Evolutionary conservation across 2,113 vertebrate genomes (phyloP), one percentile per base, ranked within the genome.

Genomic region (Sander vitreus): DNA sequence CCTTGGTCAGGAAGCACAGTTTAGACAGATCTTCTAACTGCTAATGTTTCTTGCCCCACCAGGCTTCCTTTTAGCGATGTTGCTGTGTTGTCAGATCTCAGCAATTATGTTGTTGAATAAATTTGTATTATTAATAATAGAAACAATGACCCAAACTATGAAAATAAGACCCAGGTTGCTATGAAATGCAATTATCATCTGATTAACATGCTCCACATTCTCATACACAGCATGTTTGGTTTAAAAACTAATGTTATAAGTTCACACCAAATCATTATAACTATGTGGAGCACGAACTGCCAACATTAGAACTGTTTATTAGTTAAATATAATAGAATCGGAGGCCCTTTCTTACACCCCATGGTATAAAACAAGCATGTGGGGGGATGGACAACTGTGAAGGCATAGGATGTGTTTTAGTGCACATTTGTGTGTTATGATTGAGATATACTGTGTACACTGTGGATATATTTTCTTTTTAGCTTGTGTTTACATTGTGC

Each of bases 401-500:
- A 76, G 66, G 65, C 66, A 55, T 57, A 66, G 47, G 11, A 47
- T 3, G 10, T 53, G 51, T 87, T 85, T 70, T 50, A 78, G 50
- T 43, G 23, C 19, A 60, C 76, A 12, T 65, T 33, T 1, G 43
- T 25, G 68, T 84, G 78, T 87, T 86, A 65, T 85, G 77, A 80
- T n/a, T 55, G 21, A 77, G 64, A 57, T 50, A 27, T 19, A 36
- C 14, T 83, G 51, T 63, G 14, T 59, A 77, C 72, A 23, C 54
- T 23, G 0, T 16, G 48, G 21, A 45, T 78, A 13, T 60, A 62
- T 75, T 83, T 81, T 73, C 54, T 73, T 55, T 60, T 33, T 30
- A 70, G 60, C 72, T 39, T 4, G 0, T 30, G 87, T 87, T 88
- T 88, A 88, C 87, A 71, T 65, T 80, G 76, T 72, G 76, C 83